Percentiles rank a stretch among this genome's conserved stretches.
Evolutionary conservation across 2,888 invertebrate species (phyloP).

Genomic region (Hydrotaea cyrtoneurina): DNA sequence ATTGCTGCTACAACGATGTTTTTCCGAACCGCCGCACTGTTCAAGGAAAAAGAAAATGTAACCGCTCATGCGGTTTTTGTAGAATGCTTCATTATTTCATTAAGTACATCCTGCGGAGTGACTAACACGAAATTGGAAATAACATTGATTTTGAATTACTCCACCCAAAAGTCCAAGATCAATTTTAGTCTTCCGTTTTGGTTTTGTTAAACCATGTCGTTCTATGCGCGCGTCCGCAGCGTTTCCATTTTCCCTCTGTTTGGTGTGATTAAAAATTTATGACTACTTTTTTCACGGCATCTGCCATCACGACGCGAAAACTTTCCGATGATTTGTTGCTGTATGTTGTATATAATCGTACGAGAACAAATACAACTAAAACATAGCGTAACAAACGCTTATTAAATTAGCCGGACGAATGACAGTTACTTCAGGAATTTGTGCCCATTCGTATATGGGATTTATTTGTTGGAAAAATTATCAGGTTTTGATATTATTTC

Average conservation of each 20-base stretch:
- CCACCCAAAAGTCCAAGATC: background rate
- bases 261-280: background rate
- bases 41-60: background rate
- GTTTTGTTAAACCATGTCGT: no score
- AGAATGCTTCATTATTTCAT: slow-evolving; percentile 1
- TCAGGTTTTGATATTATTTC: no score
- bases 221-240: background rate
- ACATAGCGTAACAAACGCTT: no score
- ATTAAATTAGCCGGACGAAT: no score
- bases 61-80: background rate
- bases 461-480: no score
- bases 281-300: background rate
- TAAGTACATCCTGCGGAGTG: background rate
- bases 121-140: slow-evolving; percentile 11
- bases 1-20: background rate
- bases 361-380: no score
- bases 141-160: slow-evolving; percentile 11
- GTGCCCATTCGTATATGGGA: no score
- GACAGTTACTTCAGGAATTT: no score
- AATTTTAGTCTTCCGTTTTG: background rate
- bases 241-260: background rate
- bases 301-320: background rate
- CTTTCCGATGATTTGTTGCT: no score
- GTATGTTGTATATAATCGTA: no score
- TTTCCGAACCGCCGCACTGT: slow-evolving; percentile 11